Base-by-base conservation (phyloP, 2,797 vertebrate species). In the Sphenopsis melanotis region DNA sequence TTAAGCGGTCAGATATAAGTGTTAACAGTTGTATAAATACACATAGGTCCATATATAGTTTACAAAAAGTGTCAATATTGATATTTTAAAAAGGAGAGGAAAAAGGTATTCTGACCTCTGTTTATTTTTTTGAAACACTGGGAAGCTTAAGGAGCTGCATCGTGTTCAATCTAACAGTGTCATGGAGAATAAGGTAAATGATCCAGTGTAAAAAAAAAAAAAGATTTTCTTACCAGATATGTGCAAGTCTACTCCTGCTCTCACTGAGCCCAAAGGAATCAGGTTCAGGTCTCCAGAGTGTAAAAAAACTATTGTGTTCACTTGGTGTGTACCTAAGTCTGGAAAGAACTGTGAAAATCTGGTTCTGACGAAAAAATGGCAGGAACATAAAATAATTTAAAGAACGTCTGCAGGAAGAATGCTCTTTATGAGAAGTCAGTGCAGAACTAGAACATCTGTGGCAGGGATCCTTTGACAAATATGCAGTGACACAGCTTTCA, bases 371-470 rank as follows among this genome's bases (percentile, higher is more conserved):
- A 9, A 64, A 64, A 91, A 85, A 50, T 21, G 32, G 4, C 44
- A 85, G 71, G 17, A 52, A 61, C 15, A 10, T 57, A 21, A 6
- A 76, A 75, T 77, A 84, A 63, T 74, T 56, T 65, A 75, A 74
- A 90, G 41, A 76, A 64, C 50, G 21, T 39, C 47, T 70, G 76
- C 47, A 72, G 88, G 66, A 90, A 93, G 53, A 87, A 78, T 76
- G n/a, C 4, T 76, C 71, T 80, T 80, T 66, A 53, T 83, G 76
- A 90, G 86, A 84, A 95, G 66, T 76, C 17, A 3, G 9, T 84
- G 76, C 55, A 74, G 91, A 88, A 93, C 63, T 49, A 83, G 95
- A 96, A 94, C 85, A 96, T 96, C 95, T 94, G 91, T 96, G 95
- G 61, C 69, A 82, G 78, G 46, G 76, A 96, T 95, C 68, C 92